Evolutionary conservation across 2,797 vertebrate species (phyloP).

Genomic region (Kryptolebias ocellatus): DNA sequence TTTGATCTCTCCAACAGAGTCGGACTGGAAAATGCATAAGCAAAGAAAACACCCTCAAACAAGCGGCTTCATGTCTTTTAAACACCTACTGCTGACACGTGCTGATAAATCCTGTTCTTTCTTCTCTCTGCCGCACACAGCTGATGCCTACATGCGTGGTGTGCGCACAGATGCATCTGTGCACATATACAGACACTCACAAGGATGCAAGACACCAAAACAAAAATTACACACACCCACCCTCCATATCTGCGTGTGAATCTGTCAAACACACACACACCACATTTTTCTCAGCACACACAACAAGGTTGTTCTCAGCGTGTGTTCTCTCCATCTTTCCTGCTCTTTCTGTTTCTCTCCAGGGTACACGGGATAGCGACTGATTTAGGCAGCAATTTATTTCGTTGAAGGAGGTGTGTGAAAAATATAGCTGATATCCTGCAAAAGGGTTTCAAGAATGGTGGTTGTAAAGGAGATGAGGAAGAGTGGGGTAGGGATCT

Average conservation of each 20-base stretch:
- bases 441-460: constrained; percentile 55
- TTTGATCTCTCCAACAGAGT: constrained; percentile 53
- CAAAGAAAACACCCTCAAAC: constrained; percentile 44
- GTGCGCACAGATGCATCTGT: constrained; percentile 14
- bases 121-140: constrained; percentile 4
- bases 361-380: constrained; percentile 58
- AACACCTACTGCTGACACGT: constrained; percentile 59
- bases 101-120: constrained; percentile 47
- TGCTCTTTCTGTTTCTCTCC: constrained; percentile 57
- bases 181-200: background rate
- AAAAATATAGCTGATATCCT: constrained; percentile 66
- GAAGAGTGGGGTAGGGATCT: constrained; percentile 10
- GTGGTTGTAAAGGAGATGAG: constrained; percentile 35
- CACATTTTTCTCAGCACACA: constrained; percentile 7
- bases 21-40: constrained; percentile 34
- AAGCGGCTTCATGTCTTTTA: constrained; percentile 41
- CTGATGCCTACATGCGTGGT: constrained; percentile 1
- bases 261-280: constrained; percentile 27
- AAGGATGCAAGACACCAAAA: constrained; percentile 5
- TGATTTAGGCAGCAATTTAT: constrained; percentile 71
- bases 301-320: constrained; percentile 53
- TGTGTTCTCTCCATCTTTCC: constrained; percentile 59
- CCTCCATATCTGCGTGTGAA: constrained; percentile 18
- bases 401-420: constrained; percentile 59
- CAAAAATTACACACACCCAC: constrained; percentile 39